Conservation (phyloP, 2,113 vertebrate genomes). For the Gadus chalcogrammus region DNA sequence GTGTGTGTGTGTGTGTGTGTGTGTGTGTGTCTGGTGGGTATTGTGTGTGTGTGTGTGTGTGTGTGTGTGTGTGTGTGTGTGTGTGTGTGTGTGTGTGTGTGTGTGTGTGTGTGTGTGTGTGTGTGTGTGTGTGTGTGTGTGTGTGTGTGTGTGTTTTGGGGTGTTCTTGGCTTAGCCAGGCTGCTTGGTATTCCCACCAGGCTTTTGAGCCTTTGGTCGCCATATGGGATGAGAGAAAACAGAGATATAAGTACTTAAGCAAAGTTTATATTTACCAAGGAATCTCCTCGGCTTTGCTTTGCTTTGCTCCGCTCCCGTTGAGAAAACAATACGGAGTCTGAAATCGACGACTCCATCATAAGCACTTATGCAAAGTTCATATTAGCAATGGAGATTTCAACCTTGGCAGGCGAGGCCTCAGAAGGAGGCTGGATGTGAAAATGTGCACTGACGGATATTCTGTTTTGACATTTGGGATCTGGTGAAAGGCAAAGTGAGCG, state of each 20-base stretch:
- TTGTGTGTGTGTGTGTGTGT: no score
- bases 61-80: no score
- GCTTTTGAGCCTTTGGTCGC: slow-evolving; percentile 60
- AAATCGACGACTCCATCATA: slow-evolving; percentile 68
- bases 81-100: no score
- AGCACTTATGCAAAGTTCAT: slow-evolving; percentile 81
- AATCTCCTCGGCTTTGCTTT: slow-evolving; percentile 76
- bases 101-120: no score
- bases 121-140: no score
- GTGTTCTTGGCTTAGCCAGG: slow-evolving; percentile 55
- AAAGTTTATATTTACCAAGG: slow-evolving; percentile 80
- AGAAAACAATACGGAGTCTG: slow-evolving; percentile 76
- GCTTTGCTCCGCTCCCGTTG: slow-evolving; percentile 52
- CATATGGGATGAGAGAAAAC: slow-evolving; percentile 63
- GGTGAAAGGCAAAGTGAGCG: slow-evolving; percentile 44
- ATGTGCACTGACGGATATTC: slow-evolving; percentile 9
- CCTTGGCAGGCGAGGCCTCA: slow-evolving; percentile 66
- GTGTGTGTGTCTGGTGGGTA: no score
- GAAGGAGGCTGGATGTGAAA: slow-evolving; percentile 18
- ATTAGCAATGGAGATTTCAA: slow-evolving; percentile 81
- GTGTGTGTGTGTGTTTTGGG: no score
- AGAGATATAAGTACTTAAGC: slow-evolving; percentile 77
- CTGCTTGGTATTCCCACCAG: slow-evolving; percentile 70
- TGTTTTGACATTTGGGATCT: slow-evolving; percentile 45
- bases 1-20: no score